Conservation (phyloP, 1,140 invertebrate genomes). For the Sitobion miscanthi region DNA sequence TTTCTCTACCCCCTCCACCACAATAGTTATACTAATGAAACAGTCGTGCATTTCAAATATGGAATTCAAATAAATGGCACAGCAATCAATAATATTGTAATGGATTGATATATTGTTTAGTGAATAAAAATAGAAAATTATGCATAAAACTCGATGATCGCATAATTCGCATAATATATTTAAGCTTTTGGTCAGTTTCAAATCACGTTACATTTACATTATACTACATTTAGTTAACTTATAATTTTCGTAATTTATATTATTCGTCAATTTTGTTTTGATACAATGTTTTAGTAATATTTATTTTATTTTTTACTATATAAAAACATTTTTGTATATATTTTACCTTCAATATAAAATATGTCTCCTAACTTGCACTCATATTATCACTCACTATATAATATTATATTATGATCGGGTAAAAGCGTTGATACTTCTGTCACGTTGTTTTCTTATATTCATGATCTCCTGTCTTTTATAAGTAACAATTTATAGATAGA, state of each 20-base stretch:
- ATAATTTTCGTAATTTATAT: not conserved
- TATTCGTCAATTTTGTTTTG: not conserved
- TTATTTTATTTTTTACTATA: not conserved
- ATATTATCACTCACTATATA: not conserved
- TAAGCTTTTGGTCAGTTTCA: not conserved
- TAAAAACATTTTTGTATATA: not conserved
- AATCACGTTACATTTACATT: not conserved
- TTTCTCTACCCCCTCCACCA: too few relatives aligned
- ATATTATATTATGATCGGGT: not conserved
- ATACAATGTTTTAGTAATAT: not conserved
- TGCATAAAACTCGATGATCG: not conserved
- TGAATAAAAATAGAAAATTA: not conserved
- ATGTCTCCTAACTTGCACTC: not conserved
- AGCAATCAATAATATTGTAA: not conserved
- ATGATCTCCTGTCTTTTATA: not conserved
- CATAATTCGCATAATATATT: not conserved
- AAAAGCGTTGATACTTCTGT: constrained; percentile 14
- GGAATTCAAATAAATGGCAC: not conserved
- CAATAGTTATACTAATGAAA: not conserved
- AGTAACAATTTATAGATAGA: not conserved
- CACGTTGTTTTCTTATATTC: not conserved
- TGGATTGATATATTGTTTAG: not conserved
- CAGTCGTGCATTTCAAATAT: not conserved
- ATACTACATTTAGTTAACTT: not conserved
- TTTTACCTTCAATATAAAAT: not conserved